These are phyloP conservation scores for Cryptoprocta ferox DNA, from an alignment of 2,797 vertebrate genomes.

Conservation along the genomic window DNA sequence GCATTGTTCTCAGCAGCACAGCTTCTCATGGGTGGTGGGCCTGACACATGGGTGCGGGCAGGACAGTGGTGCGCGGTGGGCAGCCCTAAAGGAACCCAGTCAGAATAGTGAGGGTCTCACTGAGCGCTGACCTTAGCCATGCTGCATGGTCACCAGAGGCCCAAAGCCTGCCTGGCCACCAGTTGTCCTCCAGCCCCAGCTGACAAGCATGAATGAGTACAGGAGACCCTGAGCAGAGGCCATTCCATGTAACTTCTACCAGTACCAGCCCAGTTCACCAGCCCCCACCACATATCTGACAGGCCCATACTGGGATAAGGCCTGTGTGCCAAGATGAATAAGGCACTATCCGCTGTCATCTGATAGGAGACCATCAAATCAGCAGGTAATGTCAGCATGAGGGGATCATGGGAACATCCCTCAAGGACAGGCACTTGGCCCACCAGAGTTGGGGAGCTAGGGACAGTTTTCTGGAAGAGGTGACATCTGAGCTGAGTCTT, in stretches of 20 bases:
- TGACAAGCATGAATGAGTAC: neutral
- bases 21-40: neutral
- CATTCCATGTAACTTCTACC: neutral
- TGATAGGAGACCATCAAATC: neutral
- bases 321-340: neutral
- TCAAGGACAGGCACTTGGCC: neutral
- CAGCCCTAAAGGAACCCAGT: neutral
- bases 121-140: neutral
- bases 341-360: neutral
- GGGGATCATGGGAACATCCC: neutral
- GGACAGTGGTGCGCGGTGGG: neutral
- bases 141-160: neutral
- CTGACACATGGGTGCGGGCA: fast-evolving
- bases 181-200: neutral
- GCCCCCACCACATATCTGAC: neutral
- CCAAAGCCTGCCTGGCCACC: neutral
- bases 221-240: neutral
- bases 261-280: neutral
- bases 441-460: neutral
- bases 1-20: conserved; percentile 65
- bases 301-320: neutral
- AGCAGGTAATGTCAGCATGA: neutral
- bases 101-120: neutral
- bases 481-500: neutral
- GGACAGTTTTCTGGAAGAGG: neutral